Evolutionary conservation across 2,113 vertebrate species (phyloP).

Genomic region (Neotoma lepida): DNA sequence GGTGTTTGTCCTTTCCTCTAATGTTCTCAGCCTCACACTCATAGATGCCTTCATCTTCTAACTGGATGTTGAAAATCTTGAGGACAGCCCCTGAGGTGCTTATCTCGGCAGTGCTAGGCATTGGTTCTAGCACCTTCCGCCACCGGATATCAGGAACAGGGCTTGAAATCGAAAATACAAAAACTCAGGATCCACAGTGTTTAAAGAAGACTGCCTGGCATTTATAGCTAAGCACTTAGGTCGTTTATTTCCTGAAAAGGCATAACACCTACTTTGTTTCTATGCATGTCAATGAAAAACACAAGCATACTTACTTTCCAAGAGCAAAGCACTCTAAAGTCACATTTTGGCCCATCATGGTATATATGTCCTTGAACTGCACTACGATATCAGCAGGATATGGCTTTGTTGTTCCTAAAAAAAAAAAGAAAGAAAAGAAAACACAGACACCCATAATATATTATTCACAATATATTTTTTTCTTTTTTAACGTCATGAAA

Average conservation of each 20-base stretch:
- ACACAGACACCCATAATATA: neutral
- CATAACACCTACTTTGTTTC: neutral
- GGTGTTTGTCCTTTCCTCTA: conserved; percentile 93
- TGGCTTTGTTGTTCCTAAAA: conserved; percentile 90
- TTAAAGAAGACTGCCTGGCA: conserved; percentile 31
- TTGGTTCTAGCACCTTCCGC: conserved; percentile 90
- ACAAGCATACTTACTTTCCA: conserved; percentile 93
- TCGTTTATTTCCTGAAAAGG: neutral
- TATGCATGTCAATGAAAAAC: neutral
- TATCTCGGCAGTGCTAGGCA: conserved; percentile 91
- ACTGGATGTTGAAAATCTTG: conserved; percentile 93
- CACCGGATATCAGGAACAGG: conserved; percentile 95
- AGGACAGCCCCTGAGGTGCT: conserved; percentile 92
- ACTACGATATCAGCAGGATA: conserved; percentile 97
- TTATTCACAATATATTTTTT: neutral
- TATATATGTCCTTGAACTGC: conserved; percentile 91
- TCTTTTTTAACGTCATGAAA: neutral
- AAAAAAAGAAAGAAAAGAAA: conserved; percentile 22
- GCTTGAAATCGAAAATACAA: conserved; percentile 83
- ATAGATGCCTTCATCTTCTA: conserved; percentile 93
- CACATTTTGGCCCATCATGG: conserved; percentile 94
- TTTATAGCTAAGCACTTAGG: neutral
- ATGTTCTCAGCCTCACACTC: conserved; percentile 95
- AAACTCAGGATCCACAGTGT: conserved; percentile 53
- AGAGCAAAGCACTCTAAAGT: conserved; percentile 98